These are phyloP conservation scores for Pseudorhombus dupliciocellatus DNA, from an alignment of 2,113 vertebrate species.

Conservation along the genomic window DNA sequence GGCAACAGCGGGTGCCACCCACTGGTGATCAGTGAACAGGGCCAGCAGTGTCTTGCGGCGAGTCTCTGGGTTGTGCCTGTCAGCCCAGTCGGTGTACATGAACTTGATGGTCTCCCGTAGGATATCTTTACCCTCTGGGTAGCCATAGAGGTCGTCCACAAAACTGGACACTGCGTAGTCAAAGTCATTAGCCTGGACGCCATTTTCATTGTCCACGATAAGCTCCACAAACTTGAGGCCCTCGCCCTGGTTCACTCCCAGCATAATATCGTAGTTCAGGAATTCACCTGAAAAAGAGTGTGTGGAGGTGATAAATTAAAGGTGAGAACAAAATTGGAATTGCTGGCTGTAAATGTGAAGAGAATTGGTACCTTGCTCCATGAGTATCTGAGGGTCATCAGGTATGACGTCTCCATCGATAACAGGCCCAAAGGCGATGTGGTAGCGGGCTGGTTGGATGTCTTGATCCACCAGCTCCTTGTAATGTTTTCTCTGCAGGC, in stretches of 20 bases:
- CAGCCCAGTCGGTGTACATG: slow-evolving; percentile 99
- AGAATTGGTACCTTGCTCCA: slow-evolving; percentile 88
- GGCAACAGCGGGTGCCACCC: slow-evolving; percentile 97
- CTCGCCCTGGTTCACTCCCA: slow-evolving; percentile 98
- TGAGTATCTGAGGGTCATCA: slow-evolving; percentile 97
- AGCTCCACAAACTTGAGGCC: slow-evolving; percentile 98
- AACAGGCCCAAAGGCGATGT: slow-evolving; percentile 98
- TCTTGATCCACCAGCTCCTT: slow-evolving; percentile 99
- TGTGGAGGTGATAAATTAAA: not conserved
- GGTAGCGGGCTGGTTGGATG: slow-evolving; percentile 97
- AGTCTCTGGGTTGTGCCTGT: slow-evolving; percentile 96
- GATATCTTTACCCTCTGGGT: slow-evolving; percentile 98
- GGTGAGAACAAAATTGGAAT: not conserved
- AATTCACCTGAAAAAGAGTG: slow-evolving; percentile 85
- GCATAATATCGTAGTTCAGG: slow-evolving; percentile 99
- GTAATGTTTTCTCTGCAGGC: slow-evolving; percentile 96
- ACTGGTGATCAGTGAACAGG: slow-evolving; percentile 97
- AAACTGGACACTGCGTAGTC: slow-evolving; percentile 99
- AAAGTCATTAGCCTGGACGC: slow-evolving; percentile 97
- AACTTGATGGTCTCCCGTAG: slow-evolving; percentile 98
- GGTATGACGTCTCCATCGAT: slow-evolving; percentile 99
- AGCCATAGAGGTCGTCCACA: slow-evolving; percentile 97
- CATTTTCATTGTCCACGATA: slow-evolving; percentile 97
- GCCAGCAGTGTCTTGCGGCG: slow-evolving; percentile 95
- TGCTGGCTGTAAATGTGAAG: not conserved